Conservation (phyloP, 2,888 invertebrate species). For the Trissolcus japonicus region DNA sequence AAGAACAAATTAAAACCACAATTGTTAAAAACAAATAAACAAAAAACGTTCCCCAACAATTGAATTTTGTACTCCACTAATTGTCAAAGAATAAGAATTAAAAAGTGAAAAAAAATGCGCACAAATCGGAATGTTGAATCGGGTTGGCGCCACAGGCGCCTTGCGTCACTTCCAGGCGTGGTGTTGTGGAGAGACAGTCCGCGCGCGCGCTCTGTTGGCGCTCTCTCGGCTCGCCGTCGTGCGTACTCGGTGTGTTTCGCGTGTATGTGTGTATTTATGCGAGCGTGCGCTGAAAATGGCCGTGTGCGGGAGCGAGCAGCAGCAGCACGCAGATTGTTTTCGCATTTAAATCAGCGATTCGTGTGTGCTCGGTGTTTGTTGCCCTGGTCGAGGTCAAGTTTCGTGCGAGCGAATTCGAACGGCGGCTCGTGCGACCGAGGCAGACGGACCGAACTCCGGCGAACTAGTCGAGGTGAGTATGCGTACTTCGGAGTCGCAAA, state of each 20-base stretch:
- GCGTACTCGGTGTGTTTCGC: constrained; percentile 26
- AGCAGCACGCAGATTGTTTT: constrained; percentile 56
- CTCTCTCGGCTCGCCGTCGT: constrained; percentile 22
- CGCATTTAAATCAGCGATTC: constrained; percentile 23
- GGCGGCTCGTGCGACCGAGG: not conserved
- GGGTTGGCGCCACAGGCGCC: constrained; percentile 45
- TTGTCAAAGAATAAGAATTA: too few species aligned
- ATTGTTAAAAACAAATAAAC: too few species aligned
- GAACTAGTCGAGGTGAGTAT: not conserved
- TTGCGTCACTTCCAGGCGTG: constrained; percentile 77
- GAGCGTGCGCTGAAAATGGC: constrained; percentile 73
- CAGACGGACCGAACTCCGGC: not conserved
- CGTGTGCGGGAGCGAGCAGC: constrained; percentile 53
- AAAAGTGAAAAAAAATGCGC: too few species aligned
- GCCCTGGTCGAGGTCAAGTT: too few species aligned
- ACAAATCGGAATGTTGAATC: too few species aligned
- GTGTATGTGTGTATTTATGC: constrained; percentile 35
- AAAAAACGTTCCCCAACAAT: too few species aligned
- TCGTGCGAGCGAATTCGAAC: too few species aligned
- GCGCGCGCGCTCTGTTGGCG: constrained; percentile 12
- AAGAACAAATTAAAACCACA: too few species aligned
- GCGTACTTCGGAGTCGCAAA: not conserved
- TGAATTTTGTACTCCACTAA: too few species aligned
- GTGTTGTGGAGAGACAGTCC: constrained; percentile 60
- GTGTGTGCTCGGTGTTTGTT: not conserved